Base-by-base conservation (phyloP, 2,797 vertebrate genomes). In the Menidia menidia region DNA sequence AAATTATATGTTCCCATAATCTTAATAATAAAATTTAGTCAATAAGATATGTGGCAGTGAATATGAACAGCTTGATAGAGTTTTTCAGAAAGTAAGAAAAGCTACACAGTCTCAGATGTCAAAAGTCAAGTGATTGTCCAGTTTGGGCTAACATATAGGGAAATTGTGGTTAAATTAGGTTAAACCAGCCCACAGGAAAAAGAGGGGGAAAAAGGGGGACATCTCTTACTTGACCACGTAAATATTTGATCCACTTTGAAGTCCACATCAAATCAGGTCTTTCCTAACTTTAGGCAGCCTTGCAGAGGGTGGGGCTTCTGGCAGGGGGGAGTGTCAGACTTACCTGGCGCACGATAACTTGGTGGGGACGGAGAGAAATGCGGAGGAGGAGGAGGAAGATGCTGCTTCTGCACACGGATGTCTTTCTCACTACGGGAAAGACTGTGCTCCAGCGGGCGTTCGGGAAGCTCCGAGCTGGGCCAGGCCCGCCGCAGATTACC, bases 401-500 rank as follows among this genome's bases (percentile, higher is more conserved):
- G 92, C 88, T 92, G 97, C 90, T 98, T 98, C 94, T 94, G 93
- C 90, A 97, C 94, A 85, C 96, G 96, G 93, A 97, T 97, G 95
- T 99, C 97, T 94, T 98, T 98, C 92, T 98, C 97, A 76, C 96
- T 97, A 90, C 97, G 96, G 93, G 97, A 98, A 89, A 97, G 95
- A 67, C 70, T 92, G 76, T 89, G 92, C 80, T 93, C 92, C 85
- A 85, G 86, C 80, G 88, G 89, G 90, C 96, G 95, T 88, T 98
- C 97, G 0, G 95, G 93, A 75, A 97, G 96, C 92, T 99, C 98
- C 48, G 96, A 95, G 94, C 96, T 97, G 90, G 97, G 97, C 97
- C 98, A 98, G 91, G 97, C 97, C 89, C 97, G 95, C 89, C 96
- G 96, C 93, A 97, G 89, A 87, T 96, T 97, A 87, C 96, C 95